A percentile compares a stretch with the other conserved stretches of the same genome.
These are phyloP conservation scores for Drosophila colorata DNA, from an alignment of 2,888 invertebrate genomes.

Conservation along the genomic window DNA sequence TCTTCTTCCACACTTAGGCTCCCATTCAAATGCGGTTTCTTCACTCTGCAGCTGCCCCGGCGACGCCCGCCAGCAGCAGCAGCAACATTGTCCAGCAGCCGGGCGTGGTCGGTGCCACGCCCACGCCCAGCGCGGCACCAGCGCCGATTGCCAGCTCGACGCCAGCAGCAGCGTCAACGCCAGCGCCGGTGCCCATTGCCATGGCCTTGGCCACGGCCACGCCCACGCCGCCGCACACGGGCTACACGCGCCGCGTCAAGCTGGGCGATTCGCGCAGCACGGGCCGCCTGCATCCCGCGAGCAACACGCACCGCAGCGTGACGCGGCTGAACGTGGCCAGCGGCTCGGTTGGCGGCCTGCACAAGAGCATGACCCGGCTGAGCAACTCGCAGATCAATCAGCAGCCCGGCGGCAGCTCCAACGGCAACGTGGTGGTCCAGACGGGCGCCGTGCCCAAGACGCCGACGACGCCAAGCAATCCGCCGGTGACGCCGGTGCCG, in stretches of 20 bases:
- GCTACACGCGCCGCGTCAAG: constrained; percentile 88
- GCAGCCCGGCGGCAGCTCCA: constrained; percentile 84
- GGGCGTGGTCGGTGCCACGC: constrained; percentile 22
- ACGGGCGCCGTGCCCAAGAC: constrained; percentile 79
- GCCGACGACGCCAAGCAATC: constrained; percentile 71
- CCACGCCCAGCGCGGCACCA: constrained; percentile 37
- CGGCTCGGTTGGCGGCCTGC: constrained; percentile 91
- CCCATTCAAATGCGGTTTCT: too few species aligned
- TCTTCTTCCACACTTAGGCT: too few species aligned
- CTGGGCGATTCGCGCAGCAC: constrained; percentile 91
- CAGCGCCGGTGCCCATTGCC: constrained; percentile 49
- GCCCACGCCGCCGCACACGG: constrained; percentile 84
- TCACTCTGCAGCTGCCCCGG: constrained; percentile 18
- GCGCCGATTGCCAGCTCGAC: constrained; percentile 57
- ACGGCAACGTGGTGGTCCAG: constrained; percentile 83
- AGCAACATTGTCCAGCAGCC: constrained; percentile 39
- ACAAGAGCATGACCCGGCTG: constrained; percentile 93
- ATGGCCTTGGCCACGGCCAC: constrained; percentile 71
- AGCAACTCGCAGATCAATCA: constrained; percentile 92
- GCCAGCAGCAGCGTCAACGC: constrained; percentile 51
- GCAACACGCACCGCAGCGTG: constrained; percentile 92
- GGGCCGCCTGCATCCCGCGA: constrained; percentile 88
- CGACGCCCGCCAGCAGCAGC: constrained; percentile 42
- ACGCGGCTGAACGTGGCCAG: constrained; percentile 91
- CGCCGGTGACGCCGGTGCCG: constrained; percentile 85